Conservation (phyloP, 2,888 invertebrate genomes). For the Eupithecia insigniata region DNA sequence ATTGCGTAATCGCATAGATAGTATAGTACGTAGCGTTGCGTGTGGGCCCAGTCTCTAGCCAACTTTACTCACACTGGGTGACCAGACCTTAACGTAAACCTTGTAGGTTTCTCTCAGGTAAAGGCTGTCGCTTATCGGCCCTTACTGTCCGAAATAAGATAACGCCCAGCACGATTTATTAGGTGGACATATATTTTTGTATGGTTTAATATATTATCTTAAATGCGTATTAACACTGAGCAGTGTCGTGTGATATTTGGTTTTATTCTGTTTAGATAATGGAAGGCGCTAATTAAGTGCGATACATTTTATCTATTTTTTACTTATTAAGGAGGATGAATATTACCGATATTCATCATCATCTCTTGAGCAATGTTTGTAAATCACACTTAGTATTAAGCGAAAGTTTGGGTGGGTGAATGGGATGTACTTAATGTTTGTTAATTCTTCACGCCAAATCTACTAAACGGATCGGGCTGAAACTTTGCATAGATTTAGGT, state of each 20-base stretch:
- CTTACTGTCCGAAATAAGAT: slow-evolving; percentile 77
- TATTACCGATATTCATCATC: not conserved
- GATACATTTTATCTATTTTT: slow-evolving; percentile 14
- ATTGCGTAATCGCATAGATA: too few species aligned
- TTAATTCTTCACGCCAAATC: too few species aligned
- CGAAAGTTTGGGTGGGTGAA: not conserved
- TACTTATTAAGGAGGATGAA: not conserved
- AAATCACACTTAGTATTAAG: not conserved
- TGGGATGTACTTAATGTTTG: too few species aligned
- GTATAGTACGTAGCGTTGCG: not conserved
- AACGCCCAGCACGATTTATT: slow-evolving; percentile 79
- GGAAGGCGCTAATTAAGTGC: slow-evolving; percentile 45
- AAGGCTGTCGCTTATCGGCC: slow-evolving; percentile 71
- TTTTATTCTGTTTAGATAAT: slow-evolving; percentile 66
- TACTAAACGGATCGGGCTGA: too few species aligned
- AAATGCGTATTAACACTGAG: slow-evolving; percentile 82
- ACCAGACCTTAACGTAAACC: slow-evolving; percentile 53
- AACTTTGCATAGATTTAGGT: too few species aligned
- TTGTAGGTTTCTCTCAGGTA: slow-evolving; percentile 42
- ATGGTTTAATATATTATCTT: slow-evolving; percentile 82
- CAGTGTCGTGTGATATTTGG: slow-evolving; percentile 72
- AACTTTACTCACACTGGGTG: not conserved
- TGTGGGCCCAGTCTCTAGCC: not conserved
- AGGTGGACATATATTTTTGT: slow-evolving; percentile 81
- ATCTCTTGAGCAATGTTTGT: not conserved